phyloP scores from a whole-genome alignment of 1,140 invertebrate species.

The Drosophila sp. region DNA sequence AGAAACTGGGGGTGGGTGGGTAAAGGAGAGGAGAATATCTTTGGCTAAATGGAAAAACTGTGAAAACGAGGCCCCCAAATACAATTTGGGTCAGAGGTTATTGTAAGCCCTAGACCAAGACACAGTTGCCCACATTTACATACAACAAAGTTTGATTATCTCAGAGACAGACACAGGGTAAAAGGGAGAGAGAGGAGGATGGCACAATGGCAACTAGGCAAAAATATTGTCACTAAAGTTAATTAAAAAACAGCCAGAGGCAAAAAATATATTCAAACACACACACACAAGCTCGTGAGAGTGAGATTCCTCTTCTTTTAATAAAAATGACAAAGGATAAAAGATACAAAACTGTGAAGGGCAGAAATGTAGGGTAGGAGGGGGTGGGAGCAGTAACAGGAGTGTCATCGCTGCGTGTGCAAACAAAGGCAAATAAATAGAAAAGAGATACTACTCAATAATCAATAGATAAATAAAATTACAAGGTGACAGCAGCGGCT shows the following conservation, averaged over 20 bases:
- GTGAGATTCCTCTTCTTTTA: conserved; percentile 60
- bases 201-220: conserved; percentile 43
- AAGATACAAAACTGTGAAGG: not conserved
- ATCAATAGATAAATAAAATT: conserved; percentile 82
- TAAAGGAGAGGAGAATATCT: too few species aligned
- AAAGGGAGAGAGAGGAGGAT: not conserved
- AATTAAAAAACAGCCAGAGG: conserved; percentile 80
- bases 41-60: conserved; percentile 1
- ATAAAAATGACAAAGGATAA: conserved; percentile 66
- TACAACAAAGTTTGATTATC: conserved; percentile 74
- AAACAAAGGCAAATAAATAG: conserved; percentile 82
- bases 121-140: conserved; percentile 62
- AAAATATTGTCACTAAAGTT: conserved; percentile 81
- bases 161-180: conserved; percentile 19
- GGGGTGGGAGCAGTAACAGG: conserved; percentile 19
- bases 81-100: conserved; percentile 61
- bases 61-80: conserved; percentile 3
- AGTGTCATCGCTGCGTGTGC: conserved; percentile 72
- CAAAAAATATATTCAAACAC: conserved; percentile 50
- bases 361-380: not conserved
- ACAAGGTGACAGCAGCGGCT: conserved; percentile 73
- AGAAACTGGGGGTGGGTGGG: not conserved
- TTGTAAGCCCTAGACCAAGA: conserved; percentile 32
- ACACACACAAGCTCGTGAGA: conserved; percentile 22
- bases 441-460: conserved; percentile 82